These are phyloP conservation scores for Drosophila anomalata DNA, from an alignment of 2,888 invertebrate species.

Conservation along the genomic window DNA sequence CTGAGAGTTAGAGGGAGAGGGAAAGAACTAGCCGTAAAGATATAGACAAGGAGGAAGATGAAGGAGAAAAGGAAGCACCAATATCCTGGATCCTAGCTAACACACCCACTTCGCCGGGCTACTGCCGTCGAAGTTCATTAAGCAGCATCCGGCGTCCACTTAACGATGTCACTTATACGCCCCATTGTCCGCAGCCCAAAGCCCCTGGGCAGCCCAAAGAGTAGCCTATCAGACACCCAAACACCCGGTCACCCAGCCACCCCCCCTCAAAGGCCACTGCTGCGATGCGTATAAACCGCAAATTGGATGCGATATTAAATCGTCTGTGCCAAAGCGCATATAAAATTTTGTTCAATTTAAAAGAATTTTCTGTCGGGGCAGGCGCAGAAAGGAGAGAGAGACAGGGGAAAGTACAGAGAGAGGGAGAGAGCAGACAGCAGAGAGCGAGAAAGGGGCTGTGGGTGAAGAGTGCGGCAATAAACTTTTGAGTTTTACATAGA, in stretches of 20 bases:
- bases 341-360: conserved; percentile 82
- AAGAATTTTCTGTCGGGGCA: conserved; percentile 58
- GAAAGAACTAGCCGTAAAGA: neutral
- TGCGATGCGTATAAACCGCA: conserved; percentile 82
- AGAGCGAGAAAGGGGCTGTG: conserved; percentile 1
- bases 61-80: conserved; percentile 51
- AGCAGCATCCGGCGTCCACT: conserved; percentile 72
- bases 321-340: conserved; percentile 83
- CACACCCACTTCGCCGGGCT: conserved; percentile 15
- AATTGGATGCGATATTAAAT: conserved; percentile 84
- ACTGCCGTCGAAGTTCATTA: conserved; percentile 81
- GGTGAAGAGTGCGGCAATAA: conserved; percentile 15
- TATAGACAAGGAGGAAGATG: neutral
- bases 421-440: conserved; percentile 7
- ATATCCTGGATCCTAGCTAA: conserved; percentile 1
- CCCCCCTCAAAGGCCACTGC: conserved; percentile 38
- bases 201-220: neutral
- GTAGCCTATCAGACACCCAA: conserved; percentile 14
- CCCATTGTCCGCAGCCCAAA: conserved; percentile 70
- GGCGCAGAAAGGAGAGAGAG: conserved; percentile 18
- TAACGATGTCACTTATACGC: conserved; percentile 80
- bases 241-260: conserved; percentile 21
- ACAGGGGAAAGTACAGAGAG: conserved; percentile 4
- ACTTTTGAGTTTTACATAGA: conserved; percentile 38
- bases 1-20: conserved; percentile 16